Base-by-base conservation (phyloP, 2,797 vertebrate genomes). In the Xenops minutus region DNA sequence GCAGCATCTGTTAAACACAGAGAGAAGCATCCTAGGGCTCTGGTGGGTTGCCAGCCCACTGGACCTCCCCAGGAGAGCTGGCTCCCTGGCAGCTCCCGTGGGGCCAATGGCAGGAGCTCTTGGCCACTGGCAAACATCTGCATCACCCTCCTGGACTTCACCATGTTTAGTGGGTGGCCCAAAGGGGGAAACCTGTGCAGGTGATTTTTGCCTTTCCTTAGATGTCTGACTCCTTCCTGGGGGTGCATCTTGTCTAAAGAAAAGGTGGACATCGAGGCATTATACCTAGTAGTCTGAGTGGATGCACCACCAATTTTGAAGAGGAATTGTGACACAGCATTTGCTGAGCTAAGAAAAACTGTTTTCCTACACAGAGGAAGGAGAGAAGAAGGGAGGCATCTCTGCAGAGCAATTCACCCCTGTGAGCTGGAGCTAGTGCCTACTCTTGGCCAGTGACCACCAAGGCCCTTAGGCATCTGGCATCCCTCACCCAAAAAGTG, bases 71-170 rank as follows among this genome's bases (percentile, higher is more conserved):
- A 10, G 26, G 26, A 32, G 23, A 2, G 1, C 44, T 64, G 51
- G 13, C 2, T 8, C 30, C 21, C 24, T 7, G 3, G 15, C 19
- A 92, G 34, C 27, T 10, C 22, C 14, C 19, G 7, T 0, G 0
- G 24, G 18, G 15, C 26, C 34, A 67, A 24, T 2, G 3, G 24
- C 52, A 73, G 46, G 48, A 91, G 49, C 32, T 59, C 56, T 56
- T 7, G 2, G 44, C 15, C 39, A 32, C 64, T 0, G 0, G 20
- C 0, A 0, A 43, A 7, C 14, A 9, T 72, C 62, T 76, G 26
- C 36, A 62, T 62, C 26, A 41, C 30, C 30, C 23, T 72, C 32
- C 43, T 48, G 37, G 29, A 16, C 46, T 81, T 55, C 20, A 56
- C 27, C 10, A 4, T 0, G 0, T 66, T 43, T 32, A 52, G 23